phyloP scores from a whole-genome alignment of 1,140 invertebrate species.

The Tetraneura akinire region DNA sequence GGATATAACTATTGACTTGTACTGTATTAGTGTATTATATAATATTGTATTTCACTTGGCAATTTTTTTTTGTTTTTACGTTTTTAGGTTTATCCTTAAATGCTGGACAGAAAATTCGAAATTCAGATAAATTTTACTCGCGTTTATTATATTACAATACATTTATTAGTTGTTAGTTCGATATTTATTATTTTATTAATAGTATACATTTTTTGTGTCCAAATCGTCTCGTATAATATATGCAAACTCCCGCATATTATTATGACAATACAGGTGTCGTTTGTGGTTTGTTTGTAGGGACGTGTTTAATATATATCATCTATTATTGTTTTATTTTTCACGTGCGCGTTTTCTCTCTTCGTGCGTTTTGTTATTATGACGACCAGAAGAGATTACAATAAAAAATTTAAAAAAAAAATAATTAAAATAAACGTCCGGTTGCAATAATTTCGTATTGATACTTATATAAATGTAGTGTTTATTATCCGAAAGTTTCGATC shows the following conservation, averaged over 20 bases:
- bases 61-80: background rate
- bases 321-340: slow-evolving; percentile 20
- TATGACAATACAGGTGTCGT: slow-evolving; percentile 38
- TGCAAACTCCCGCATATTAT: background rate
- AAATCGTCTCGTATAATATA: no score
- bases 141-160: no score
- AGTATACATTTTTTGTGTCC: background rate
- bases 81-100: background rate
- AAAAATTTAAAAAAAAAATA: no score
- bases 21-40: no score
- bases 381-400: no score
- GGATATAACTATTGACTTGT: no score
- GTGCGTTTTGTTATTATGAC: background rate
- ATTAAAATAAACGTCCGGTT: no score
- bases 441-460: no score
- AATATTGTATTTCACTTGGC: no score
- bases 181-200: no score
- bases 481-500: slow-evolving; percentile 35
- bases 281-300: slow-evolving; percentile 49
- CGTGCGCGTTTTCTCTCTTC: background rate
- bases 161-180: no score
- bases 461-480: no score
- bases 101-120: background rate
- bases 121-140: slow-evolving; percentile 10
- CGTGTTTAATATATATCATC: background rate